Evolutionary conservation across 2,113 vertebrate genomes (phyloP).

Genomic region (Struthio camelus): DNA sequence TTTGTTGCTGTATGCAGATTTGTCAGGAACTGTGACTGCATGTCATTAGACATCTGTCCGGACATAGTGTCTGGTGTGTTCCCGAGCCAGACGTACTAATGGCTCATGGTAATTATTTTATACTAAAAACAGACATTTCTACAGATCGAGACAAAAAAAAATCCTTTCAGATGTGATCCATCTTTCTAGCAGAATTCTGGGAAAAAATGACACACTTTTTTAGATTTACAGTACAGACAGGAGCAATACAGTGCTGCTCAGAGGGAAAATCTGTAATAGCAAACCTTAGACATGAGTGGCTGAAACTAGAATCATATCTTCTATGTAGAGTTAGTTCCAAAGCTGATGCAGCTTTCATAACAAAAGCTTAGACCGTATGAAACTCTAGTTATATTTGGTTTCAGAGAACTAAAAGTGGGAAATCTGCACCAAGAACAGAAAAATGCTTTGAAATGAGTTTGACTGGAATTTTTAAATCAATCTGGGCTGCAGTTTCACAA

Average conservation of each 20-base stretch:
- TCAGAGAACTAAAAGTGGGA: background rate
- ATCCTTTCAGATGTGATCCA: background rate
- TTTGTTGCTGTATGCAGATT: background rate
- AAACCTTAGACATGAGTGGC: background rate
- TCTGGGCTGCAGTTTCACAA: background rate
- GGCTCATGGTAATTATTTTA: background rate
- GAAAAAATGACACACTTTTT: background rate
- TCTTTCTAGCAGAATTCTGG: background rate
- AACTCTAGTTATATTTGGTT: background rate
- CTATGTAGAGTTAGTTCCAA: background rate
- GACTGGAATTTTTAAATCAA: constrained; percentile 12
- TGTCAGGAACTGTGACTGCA: background rate
- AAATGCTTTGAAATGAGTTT: background rate
- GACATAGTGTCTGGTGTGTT: background rate
- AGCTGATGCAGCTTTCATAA: background rate
- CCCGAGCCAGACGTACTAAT: background rate
- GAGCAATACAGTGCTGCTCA: background rate
- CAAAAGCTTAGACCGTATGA: background rate
- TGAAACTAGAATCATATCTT: background rate
- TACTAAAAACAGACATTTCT: background rate
- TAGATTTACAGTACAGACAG: background rate
- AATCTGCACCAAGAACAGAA: background rate
- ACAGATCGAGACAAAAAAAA: background rate
- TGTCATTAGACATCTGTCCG: background rate
- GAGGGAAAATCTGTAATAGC: background rate